Evolutionary conservation across 2,113 vertebrate species (phyloP).

Genomic region (Corapipo altera): DNA sequence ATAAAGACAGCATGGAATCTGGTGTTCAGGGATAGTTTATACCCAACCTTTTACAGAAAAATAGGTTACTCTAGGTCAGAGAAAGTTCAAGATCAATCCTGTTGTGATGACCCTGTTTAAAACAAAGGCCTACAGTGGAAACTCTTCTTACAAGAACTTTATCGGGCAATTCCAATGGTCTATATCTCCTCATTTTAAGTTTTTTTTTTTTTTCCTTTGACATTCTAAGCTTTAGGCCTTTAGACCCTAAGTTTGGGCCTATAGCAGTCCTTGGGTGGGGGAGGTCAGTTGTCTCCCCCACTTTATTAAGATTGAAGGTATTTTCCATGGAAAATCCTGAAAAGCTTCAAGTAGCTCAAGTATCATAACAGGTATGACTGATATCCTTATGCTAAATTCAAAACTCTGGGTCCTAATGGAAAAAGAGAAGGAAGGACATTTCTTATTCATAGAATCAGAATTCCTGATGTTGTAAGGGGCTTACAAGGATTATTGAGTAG

Average conservation of each 20-base stretch:
- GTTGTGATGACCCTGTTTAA: background rate
- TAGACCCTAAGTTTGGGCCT: background rate
- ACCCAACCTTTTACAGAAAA: background rate
- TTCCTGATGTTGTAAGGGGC: background rate
- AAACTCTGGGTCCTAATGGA: background rate
- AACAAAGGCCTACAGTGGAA: background rate
- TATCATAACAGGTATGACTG: background rate
- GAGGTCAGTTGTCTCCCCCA: background rate
- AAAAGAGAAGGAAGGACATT: background rate
- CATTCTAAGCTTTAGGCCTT: background rate
- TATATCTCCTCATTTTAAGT: background rate
- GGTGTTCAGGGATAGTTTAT: background rate
- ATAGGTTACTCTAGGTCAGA: background rate
- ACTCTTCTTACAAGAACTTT: background rate
- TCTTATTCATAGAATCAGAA: background rate
- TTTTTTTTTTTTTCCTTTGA: background rate
- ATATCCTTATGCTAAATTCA: background rate
- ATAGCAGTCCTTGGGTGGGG: background rate
- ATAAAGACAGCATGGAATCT: background rate
- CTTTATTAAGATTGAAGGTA: background rate
- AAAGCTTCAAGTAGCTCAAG: background rate
- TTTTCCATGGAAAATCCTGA: background rate
- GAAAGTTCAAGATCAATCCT: background rate
- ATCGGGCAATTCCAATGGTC: background rate
- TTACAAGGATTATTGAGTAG: background rate